phyloP scores from a whole-genome alignment of 2,797 vertebrate genomes.

The Apodemus agrarius region DNA sequence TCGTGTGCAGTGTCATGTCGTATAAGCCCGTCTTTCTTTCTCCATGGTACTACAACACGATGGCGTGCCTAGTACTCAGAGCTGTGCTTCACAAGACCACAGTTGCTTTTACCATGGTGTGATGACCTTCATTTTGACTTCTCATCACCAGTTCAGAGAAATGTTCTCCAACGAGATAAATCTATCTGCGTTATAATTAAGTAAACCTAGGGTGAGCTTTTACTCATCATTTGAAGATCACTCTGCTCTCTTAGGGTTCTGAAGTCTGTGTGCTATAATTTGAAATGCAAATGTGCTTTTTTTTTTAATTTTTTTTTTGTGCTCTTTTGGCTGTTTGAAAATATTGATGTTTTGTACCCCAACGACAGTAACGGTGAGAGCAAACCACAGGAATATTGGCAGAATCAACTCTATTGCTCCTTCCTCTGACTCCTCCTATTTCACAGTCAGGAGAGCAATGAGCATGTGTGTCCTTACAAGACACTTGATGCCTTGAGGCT shows the following conservation, averaged over 20 bases:
- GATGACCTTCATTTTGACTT: constrained; percentile 33
- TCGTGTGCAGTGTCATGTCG: background rate
- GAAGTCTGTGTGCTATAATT: fast-evolving
- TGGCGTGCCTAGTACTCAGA: background rate
- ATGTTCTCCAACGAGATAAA: background rate
- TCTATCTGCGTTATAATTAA: background rate
- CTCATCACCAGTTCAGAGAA: background rate
- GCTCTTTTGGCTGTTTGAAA: constrained; percentile 33
- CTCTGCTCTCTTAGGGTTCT: background rate
- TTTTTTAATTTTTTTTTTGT: background rate
- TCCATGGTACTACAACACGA: background rate
- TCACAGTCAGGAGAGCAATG: background rate
- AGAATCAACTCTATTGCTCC: background rate
- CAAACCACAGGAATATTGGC: background rate
- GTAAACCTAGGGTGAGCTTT: background rate
- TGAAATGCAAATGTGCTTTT: background rate
- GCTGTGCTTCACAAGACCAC: background rate
- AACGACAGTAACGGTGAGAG: background rate
- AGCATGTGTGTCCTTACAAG: background rate
- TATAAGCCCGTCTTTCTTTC: background rate
- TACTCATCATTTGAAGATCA: background rate
- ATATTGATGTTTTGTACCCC: constrained; percentile 1
- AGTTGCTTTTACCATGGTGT: background rate
- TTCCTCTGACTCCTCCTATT: background rate
- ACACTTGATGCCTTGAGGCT: background rate